phyloP scores from a whole-genome alignment of 2,888 invertebrate genomes.

The Xestia ashworthii region DNA sequence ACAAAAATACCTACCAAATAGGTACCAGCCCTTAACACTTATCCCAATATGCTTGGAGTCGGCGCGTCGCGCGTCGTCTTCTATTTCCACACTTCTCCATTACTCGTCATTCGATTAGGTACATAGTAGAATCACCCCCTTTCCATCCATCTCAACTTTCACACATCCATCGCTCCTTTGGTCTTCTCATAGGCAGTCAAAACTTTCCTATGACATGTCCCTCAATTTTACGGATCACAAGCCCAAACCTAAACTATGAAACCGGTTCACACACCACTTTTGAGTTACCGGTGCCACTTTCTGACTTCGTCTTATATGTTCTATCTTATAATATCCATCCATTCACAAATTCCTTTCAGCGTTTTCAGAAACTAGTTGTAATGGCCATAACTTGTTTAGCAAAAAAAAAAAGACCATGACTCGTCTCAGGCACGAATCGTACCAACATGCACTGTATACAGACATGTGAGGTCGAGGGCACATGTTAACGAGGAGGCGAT shows the following conservation, averaged over 20 bases:
- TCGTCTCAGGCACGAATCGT: neutral
- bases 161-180: neutral
- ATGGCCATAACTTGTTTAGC: neutral
- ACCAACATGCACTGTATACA: neutral
- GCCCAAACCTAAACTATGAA: neutral
- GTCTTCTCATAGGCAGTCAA: neutral
- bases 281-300: neutral
- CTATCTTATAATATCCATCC: neutral
- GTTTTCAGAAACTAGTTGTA: neutral
- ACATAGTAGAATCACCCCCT: neutral
- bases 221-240: neutral
- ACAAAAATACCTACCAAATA: too few relatives aligned
- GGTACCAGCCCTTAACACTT: too few relatives aligned
- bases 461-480: conserved; percentile 17
- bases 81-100: neutral
- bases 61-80: neutral
- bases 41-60: neutral
- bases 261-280: neutral
- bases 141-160: neutral
- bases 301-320: neutral
- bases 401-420: conserved; percentile 25
- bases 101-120: neutral
- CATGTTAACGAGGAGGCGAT: conserved; percentile 33
- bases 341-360: neutral
- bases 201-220: neutral